Conservation (phyloP, 2,888 invertebrate species). For the Lepidocyrtinus sp. region DNA sequence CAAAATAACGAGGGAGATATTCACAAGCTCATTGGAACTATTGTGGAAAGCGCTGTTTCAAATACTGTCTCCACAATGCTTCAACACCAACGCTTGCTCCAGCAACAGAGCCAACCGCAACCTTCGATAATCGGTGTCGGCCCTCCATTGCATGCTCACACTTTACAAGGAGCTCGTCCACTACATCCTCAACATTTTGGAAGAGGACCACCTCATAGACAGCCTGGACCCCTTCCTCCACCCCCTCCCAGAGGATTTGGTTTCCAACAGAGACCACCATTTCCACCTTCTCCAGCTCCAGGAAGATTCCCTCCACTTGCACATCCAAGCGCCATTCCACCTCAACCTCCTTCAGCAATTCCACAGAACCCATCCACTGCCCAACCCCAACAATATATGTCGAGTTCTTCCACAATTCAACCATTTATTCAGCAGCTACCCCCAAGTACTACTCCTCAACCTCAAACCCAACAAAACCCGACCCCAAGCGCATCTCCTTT, state of each 20-base stretch:
- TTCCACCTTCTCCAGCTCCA: conserved; percentile 24
- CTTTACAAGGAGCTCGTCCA: conserved; percentile 24
- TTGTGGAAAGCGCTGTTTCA: conserved; percentile 54
- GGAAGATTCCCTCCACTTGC: conserved; percentile 13
- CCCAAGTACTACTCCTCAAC: background rate
- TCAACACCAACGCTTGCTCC: conserved; percentile 41
- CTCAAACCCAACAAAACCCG: conserved; percentile 20
- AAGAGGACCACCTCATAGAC: conserved; percentile 25
- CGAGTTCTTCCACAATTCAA: background rate
- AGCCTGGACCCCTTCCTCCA: conserved; percentile 8
- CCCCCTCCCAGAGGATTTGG: conserved; percentile 33
- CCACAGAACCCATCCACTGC: conserved; percentile 32
- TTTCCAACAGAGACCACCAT: conserved; percentile 34
- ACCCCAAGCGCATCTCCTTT: conserved; percentile 10
- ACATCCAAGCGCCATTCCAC: background rate
- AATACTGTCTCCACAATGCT: conserved; percentile 44
- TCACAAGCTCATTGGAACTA: conserved; percentile 66
- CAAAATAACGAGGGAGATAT: conserved; percentile 40
- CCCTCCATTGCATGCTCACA: conserved; percentile 41
- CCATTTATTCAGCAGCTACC: background rate
- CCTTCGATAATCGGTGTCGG: conserved; percentile 34
- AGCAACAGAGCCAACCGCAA: conserved; percentile 37
- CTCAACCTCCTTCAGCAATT: background rate
- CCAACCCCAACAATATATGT: background rate
- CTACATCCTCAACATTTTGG: conserved; percentile 30